Conservation (phyloP, 2,888 invertebrate species). For the Drosophila meridionalis region DNA sequence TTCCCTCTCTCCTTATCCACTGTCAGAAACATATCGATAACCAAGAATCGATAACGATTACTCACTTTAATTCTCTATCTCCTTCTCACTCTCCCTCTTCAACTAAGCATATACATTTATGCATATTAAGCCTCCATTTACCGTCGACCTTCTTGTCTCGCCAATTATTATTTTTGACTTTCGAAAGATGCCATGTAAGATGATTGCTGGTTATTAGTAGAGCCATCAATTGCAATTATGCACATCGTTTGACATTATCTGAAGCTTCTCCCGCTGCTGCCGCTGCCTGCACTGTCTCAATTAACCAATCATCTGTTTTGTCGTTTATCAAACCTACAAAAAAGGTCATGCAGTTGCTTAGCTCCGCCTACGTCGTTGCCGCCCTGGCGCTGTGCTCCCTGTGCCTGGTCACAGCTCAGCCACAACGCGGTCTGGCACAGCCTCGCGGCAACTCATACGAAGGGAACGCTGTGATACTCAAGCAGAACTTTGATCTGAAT, state of each 20-base stretch:
- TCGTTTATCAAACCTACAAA: conserved; percentile 23
- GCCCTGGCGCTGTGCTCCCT: conserved; percentile 82
- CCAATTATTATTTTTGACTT: conserved; percentile 28
- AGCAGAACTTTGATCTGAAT: conserved; percentile 86
- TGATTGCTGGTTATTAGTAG: conserved; percentile 33
- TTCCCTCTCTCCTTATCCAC: too few relatives aligned
- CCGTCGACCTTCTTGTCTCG: conserved; percentile 24
- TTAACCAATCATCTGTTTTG: conserved; percentile 28
- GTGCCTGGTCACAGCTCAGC: conserved; percentile 77
- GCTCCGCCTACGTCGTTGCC: conserved; percentile 74
- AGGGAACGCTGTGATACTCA: conserved; percentile 86
- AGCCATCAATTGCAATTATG: conserved; percentile 27
- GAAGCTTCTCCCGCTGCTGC: conserved; percentile 19
- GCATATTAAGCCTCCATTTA: conserved; percentile 6
- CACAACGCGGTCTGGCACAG: conserved; percentile 83
- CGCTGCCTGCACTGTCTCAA: conserved; percentile 27
- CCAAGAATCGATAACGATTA: neutral
- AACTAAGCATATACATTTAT: neutral
- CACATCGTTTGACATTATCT: conserved; percentile 54
- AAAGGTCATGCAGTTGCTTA: conserved; percentile 84
- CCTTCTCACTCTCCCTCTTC: neutral
- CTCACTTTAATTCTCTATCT: neutral
- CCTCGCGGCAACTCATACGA: conserved; percentile 78
- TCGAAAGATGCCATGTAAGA: conserved; percentile 33
- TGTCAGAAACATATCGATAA: neutral